Conservation (phyloP, 2,113 vertebrate species). For the Mobula hypostoma region DNA sequence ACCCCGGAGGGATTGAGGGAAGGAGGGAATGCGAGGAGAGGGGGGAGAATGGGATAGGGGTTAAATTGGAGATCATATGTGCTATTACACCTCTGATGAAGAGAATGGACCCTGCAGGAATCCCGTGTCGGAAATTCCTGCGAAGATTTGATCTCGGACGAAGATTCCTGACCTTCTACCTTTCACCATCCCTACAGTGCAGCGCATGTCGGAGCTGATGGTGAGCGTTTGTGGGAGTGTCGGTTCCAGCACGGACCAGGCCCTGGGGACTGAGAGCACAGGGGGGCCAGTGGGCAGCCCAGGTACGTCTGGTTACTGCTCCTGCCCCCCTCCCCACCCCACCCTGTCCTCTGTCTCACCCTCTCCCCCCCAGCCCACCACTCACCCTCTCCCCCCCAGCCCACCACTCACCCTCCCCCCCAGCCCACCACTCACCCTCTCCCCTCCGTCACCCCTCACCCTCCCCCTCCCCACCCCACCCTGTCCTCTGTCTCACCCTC, state of each 20-base stretch:
- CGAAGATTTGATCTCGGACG: background rate
- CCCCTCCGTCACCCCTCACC: too few species aligned
- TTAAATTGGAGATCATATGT: too few species aligned
- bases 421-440: too few species aligned
- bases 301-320: background rate
- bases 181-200: background rate
- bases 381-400: too few species aligned
- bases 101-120: slow-evolving; percentile 37
- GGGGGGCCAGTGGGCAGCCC: background rate
- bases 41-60: slow-evolving; percentile 10
- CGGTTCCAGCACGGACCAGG: fast-evolving
- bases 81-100: too few species aligned
- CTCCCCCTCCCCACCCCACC: too few species aligned
- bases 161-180: background rate
- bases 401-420: too few species aligned
- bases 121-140: background rate
- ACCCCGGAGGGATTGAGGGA: too few species aligned
- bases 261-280: background rate
- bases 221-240: background rate
- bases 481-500: too few species aligned
- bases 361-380: too few species aligned
- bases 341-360: too few species aligned
- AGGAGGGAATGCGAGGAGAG: background rate
- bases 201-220: background rate
- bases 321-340: too few species aligned